A percentile compares a stretch with the other conserved stretches of the same genome.
phyloP scores from a whole-genome alignment of 2,113 vertebrate species.

The Aviceda subcristata region DNA sequence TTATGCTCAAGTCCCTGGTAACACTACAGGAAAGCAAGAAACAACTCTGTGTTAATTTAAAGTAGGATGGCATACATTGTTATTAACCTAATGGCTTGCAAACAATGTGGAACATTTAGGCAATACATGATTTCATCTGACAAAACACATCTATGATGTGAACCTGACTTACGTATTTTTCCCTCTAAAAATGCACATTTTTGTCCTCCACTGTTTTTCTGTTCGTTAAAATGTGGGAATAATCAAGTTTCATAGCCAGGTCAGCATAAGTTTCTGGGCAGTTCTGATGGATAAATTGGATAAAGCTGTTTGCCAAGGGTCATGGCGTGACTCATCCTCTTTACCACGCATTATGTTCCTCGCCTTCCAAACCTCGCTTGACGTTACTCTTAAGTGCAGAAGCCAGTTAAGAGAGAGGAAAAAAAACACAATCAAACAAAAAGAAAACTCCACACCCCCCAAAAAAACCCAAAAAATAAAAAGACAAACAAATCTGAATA shows the following conservation, averaged over 20 bases:
- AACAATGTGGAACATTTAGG: not conserved
- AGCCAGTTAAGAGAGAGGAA: not conserved
- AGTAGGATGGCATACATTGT: not conserved
- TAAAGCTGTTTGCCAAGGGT: not conserved
- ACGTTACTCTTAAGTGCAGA: not conserved
- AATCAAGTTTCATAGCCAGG: not conserved
- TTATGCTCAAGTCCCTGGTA: not conserved
- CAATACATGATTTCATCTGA: not conserved
- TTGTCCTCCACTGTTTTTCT: not conserved
- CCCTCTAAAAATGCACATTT: not conserved
- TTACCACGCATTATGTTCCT: not conserved
- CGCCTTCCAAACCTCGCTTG: not conserved
- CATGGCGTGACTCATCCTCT: not conserved
- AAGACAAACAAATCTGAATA: not conserved
- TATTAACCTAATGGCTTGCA: not conserved
- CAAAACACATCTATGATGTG: not conserved
- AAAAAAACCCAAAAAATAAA: not conserved
- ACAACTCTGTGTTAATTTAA: not conserved
- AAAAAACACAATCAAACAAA: not conserved
- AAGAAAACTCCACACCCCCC: rapidly evolving
- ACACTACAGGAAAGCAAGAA: not conserved
- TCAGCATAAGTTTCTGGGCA: not conserved
- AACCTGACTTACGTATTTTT: not conserved
- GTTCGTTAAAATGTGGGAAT: not conserved
- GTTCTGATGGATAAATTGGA: not conserved